Evolutionary conservation across 2,797 vertebrate species (phyloP), one percentile per base, ranked within the genome.

Genomic region (Zenarchopterus dispar): DNA sequence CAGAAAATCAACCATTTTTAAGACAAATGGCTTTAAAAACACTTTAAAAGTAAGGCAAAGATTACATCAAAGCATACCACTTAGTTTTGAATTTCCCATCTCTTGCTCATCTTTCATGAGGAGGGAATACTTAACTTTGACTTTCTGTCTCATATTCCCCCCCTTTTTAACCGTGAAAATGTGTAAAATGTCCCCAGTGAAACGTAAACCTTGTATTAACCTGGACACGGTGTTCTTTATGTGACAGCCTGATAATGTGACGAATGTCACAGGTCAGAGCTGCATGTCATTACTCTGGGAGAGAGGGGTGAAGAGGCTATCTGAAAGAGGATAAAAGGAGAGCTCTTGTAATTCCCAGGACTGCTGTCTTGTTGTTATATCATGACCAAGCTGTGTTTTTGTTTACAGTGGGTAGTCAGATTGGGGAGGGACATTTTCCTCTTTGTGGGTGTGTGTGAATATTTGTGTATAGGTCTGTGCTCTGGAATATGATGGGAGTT

Each of bases 171-270:
- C 54, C 43, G 77, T 85, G 61, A 76, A 77, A 81, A 85, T 36
- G 80, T 86, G 81, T 74, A 73, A 85, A 86, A 78, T 70, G 56
- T 76, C 84, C 81, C 54, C 57, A 65, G 76, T 81, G 84, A 78
- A 89, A 89, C 21, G n/a, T 67, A 87, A 89, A 88, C 84, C 79
- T 75, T 47, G 53, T 56, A 65, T 84, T 82, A 81, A 86, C 77
- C 67, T 78, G 84, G 84, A 79, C 82, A 78, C 46, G 52, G 67
- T 69, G 67, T 55, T 72, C 82, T 84, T 73, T 77, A 75, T 87
- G 80, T 84, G 87, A 84, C 81, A 66, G 70, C 45, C 64, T 36
- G 73, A 85, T 90, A 90, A 91, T 72, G 78, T 82, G 88, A 84
- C 88, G 79, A 63, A 83, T 85, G 78, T 87, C 70, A 57, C 67